Percentiles rank a stretch among this genome's conserved stretches.
Conservation (phyloP, 2,888 invertebrate genomes). For the Clitarchus hookeri region DNA sequence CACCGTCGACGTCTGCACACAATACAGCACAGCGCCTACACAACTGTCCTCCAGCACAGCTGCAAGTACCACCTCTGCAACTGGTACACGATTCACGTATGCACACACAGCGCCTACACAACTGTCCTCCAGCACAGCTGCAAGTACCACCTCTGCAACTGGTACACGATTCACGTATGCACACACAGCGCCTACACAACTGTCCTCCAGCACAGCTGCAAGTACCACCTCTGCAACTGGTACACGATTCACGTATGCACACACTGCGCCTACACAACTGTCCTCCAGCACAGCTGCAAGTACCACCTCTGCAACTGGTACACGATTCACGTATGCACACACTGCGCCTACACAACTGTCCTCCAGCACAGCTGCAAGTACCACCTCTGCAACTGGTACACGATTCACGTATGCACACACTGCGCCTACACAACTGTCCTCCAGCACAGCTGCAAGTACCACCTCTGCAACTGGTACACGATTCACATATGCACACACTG, state of each 20-base stretch:
- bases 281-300: background rate
- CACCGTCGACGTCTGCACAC: conserved; percentile 74
- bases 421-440: background rate
- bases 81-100: conserved; percentile 88
- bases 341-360: background rate
- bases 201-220: background rate
- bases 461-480: conserved; percentile 86
- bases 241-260: conserved; percentile 82
- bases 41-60: background rate
- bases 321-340: conserved; percentile 74
- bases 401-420: conserved; percentile 71
- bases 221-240: conserved; percentile 72
- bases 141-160: conserved; percentile 68
- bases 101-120: conserved; percentile 38
- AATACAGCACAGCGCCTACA: background rate
- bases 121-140: background rate
- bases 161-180: conserved; percentile 85
- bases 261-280: background rate
- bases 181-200: background rate
- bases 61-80: conserved; percentile 65
- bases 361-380: background rate
- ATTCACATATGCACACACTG: conserved; percentile 68
- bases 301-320: conserved; percentile 79
- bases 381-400: conserved; percentile 82
- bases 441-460: background rate